These are phyloP conservation scores for Epinephelus cyanopodus DNA, from an alignment of 2,113 vertebrate genomes.

Conservation along the genomic window DNA sequence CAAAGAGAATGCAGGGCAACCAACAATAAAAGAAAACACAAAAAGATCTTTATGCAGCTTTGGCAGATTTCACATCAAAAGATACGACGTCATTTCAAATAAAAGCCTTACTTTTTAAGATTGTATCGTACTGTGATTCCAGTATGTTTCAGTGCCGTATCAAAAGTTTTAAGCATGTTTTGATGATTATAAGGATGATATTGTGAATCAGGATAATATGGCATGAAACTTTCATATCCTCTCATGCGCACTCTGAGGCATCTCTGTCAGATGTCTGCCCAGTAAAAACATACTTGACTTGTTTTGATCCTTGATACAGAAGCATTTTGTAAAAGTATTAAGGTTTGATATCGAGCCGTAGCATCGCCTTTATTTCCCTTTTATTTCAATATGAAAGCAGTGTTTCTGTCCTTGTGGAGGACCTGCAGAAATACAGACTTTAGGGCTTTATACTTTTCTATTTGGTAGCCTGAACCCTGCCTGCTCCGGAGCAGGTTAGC, in stretches of 20 bases:
- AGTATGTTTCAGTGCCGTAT: too few relatives aligned
- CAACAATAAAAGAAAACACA: too few relatives aligned
- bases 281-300: background rate
- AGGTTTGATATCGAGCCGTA: background rate
- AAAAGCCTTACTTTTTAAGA: too few relatives aligned
- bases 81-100: too few relatives aligned
- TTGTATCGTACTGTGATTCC: too few relatives aligned
- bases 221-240: too few relatives aligned
- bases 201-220: too few relatives aligned
- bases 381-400: background rate
- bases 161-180: too few relatives aligned
- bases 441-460: background rate
- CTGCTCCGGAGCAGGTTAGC: constrained; percentile 19
- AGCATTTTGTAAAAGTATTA: background rate
- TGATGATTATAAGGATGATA: too few relatives aligned
- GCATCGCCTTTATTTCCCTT: background rate
- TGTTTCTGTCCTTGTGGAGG: background rate
- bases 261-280: background rate
- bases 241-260: background rate
- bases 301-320: background rate
- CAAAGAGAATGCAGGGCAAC: too few relatives aligned
- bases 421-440: constrained; percentile 11
- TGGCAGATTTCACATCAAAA: too few relatives aligned
- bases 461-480: constrained; percentile 1
- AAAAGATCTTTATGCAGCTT: too few relatives aligned